These are phyloP conservation scores for Anas capensis DNA, from an alignment of 2,797 vertebrate genomes.

Conservation along the genomic window DNA sequence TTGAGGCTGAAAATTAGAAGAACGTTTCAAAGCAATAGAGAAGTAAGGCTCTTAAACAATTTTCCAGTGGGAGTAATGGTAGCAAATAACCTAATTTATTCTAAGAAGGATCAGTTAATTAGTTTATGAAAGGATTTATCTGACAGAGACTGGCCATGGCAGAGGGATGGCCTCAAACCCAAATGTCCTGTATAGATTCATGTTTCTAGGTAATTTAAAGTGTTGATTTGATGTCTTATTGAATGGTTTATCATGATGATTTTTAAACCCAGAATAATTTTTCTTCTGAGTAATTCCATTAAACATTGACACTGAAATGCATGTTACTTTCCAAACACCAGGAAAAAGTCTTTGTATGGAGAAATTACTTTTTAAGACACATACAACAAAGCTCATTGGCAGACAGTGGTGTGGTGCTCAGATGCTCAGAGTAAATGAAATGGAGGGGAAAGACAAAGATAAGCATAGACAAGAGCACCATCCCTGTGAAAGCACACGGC, in stretches of 20 bases:
- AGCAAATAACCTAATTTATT: conserved; percentile 55
- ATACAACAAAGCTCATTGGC: neutral
- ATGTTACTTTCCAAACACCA: neutral
- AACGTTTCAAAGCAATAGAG: conserved; percentile 20
- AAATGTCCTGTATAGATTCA: neutral
- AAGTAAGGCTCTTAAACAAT: conserved; percentile 43
- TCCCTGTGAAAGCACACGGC: neutral
- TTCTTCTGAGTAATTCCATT: neutral
- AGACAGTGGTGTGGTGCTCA: neutral
- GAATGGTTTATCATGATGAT: neutral
- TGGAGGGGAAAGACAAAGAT: neutral
- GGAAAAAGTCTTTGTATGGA: neutral
- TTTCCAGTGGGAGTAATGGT: conserved; percentile 8
- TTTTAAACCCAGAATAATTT: neutral
- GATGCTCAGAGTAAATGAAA: neutral
- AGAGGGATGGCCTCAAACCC: neutral
- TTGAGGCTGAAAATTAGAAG: conserved; percentile 53
- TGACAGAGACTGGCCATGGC: neutral
- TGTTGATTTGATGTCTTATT: neutral
- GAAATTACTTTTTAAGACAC: neutral
- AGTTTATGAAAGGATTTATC: conserved; percentile 44
- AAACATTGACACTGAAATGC: fast-evolving
- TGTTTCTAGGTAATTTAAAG: neutral
- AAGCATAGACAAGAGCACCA: neutral
- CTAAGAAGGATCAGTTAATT: conserved; percentile 51